Evolutionary conservation across 1,140 invertebrate species (phyloP).

Genomic region (Cherax destructor): DNA sequence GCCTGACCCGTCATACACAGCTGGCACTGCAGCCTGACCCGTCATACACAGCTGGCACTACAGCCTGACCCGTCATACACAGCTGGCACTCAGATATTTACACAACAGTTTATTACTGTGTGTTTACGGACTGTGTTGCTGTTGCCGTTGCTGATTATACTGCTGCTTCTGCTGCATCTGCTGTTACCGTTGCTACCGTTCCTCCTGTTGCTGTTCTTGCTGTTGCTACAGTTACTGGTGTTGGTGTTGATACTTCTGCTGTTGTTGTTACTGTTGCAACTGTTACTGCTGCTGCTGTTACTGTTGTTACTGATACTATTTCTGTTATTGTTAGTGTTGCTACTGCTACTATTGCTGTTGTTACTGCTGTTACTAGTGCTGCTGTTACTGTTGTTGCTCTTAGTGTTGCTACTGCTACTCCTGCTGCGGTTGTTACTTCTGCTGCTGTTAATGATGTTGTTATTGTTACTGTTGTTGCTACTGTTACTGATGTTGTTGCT

Average conservation of each 20-base stretch:
- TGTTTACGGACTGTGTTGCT: not conserved
- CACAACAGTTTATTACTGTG: no score
- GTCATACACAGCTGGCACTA: no score
- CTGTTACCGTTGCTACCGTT: not conserved
- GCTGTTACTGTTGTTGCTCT: not conserved
- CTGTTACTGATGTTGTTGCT: not conserved
- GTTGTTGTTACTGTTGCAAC: not conserved
- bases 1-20: no score
- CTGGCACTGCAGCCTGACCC: no score
- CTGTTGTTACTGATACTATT: not conserved
- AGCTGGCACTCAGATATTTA: no score
- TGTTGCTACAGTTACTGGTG: not conserved
- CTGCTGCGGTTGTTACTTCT: not conserved
- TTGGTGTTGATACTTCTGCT: not conserved
- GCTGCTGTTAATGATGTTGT: not conserved
- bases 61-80: no score
- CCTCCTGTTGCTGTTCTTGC: not conserved
- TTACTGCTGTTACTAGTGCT: not conserved
- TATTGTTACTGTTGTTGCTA: not conserved
- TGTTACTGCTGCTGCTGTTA: not conserved
- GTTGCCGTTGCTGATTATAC: not conserved
- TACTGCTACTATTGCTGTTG: not conserved
- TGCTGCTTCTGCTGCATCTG: not conserved
- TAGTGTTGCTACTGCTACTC: not conserved
- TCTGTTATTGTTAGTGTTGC: not conserved